These are phyloP conservation scores for Chiridota heheva DNA, from an alignment of 35 echinoderm and acorn worm species.

Conservation along the genomic window DNA sequence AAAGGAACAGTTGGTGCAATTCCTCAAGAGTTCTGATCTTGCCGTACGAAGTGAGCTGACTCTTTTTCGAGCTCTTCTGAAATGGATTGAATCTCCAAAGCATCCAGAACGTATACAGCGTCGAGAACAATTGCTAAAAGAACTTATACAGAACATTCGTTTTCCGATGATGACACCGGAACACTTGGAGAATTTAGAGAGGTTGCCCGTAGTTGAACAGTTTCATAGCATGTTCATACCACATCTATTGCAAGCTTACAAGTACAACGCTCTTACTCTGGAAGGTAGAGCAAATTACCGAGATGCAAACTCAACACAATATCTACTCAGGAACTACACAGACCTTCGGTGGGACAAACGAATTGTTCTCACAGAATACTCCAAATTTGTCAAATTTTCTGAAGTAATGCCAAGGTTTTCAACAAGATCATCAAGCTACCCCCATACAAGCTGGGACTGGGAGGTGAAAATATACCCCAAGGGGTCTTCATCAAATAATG, in stretches of 20 bases:
- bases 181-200: conserved; percentile 76
- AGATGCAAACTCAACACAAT: conserved; percentile 62
- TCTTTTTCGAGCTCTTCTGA: conserved; percentile 76
- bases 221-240: conserved; percentile 61
- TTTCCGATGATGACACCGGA: conserved; percentile 97
- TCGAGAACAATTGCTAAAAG: conserved; percentile 61
- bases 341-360: conserved; percentile 95
- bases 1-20: conserved; percentile 85
- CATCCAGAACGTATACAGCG: conserved; percentile 67
- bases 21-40: conserved; percentile 88
- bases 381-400: conserved; percentile 74
- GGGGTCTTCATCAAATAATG: conserved; percentile 87
- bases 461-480: conserved; percentile 98
- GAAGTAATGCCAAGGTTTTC: conserved; percentile 97
- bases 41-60: conserved; percentile 85
- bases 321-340: conserved; percentile 88
- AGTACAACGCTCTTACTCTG: conserved; percentile 82
- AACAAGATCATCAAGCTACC: conserved; percentile 85
- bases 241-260: conserved; percentile 77
- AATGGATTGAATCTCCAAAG: conserved; percentile 89
- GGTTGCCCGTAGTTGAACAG: conserved; percentile 62
- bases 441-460: conserved; percentile 97
- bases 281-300: conserved; percentile 62
- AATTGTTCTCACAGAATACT: conserved; percentile 81
- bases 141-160: conserved; percentile 74